Evolutionary conservation across 2,113 vertebrate genomes (phyloP).

Genomic region (Aleadryas rufinucha): DNA sequence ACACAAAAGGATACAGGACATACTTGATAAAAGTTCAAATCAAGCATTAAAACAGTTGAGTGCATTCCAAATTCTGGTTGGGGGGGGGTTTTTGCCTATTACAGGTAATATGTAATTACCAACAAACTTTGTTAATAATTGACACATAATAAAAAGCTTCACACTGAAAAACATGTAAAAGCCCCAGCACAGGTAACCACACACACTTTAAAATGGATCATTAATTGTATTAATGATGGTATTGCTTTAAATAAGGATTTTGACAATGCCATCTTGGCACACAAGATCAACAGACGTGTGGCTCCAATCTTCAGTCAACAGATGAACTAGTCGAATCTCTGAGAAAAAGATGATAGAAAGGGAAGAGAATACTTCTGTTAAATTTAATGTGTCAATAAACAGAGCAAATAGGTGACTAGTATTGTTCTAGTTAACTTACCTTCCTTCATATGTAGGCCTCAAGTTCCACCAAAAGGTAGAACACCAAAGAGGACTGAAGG

Average conservation of each 20-base stretch:
- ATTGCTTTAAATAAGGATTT: background rate
- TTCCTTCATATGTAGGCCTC: background rate
- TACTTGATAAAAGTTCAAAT: background rate
- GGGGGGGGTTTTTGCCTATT: background rate
- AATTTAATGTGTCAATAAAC: background rate
- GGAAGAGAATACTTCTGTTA: background rate
- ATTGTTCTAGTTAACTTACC: background rate
- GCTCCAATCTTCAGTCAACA: background rate
- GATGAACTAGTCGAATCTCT: background rate
- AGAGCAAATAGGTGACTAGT: background rate
- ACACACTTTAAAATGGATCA: background rate
- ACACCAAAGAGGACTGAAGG: background rate
- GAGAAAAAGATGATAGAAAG: background rate
- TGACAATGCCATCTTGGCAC: background rate
- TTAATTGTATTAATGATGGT: background rate
- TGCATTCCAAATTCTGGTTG: background rate
- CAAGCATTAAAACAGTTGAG: background rate
- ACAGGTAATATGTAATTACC: background rate
- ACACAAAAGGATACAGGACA: background rate
- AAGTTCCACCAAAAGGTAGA: background rate
- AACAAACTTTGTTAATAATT: background rate
- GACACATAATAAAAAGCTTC: background rate
- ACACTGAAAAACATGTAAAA: background rate
- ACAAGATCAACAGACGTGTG: background rate
- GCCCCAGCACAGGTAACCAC: background rate